Base-by-base conservation (phyloP, 2,797 vertebrate species). In the Okamejei kenojei region DNA sequence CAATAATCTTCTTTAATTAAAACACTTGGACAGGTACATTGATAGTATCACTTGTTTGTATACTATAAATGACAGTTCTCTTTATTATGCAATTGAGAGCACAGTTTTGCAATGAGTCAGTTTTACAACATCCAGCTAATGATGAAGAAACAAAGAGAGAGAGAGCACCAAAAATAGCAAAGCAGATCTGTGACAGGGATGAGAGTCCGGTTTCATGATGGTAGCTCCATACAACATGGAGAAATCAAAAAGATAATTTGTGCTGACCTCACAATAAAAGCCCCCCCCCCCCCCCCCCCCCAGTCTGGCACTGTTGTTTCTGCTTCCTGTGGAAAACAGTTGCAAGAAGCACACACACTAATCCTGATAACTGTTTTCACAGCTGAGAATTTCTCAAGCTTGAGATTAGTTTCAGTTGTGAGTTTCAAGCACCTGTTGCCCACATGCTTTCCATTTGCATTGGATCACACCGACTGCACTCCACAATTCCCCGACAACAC, bases 301-400 rank as follows among this genome's bases (percentile, higher is more conserved):
- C 45, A 0, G 5, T 63, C 58, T 58, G n/a, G 29, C 58, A 32
- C 1, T 7, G 6, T 19, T 1, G 76, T 32, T 10, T 13, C 32
- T 79, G 17, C 7, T 35, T 68, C 1, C 15, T 65, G 6, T 35
- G n/a, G 3, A 35, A 88, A 35, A 68, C 63, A 68, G n/a, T 19
- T 65, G n/a, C 61, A 35, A 13, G 68, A 88, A 88, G 65, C 7
- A 35, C 61, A 68, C 84, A 32, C 29, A 63, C 19, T 88, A 35
- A 17, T 68, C 61, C 61, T 19, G 35, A 68, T 35, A 63, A 86
- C 10, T 32, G 71, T 76, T 76, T 91, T 17, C 8, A 23, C 90
- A 92, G 90, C 90, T 92, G 90, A 54, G 11, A n/a, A 15, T 92
- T 92, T 92, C 90, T 58, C 90, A 74, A 10, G 23, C 11, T 68